Conservation (phyloP, 2,888 invertebrate genomes). For the Beris morrisii region DNA sequence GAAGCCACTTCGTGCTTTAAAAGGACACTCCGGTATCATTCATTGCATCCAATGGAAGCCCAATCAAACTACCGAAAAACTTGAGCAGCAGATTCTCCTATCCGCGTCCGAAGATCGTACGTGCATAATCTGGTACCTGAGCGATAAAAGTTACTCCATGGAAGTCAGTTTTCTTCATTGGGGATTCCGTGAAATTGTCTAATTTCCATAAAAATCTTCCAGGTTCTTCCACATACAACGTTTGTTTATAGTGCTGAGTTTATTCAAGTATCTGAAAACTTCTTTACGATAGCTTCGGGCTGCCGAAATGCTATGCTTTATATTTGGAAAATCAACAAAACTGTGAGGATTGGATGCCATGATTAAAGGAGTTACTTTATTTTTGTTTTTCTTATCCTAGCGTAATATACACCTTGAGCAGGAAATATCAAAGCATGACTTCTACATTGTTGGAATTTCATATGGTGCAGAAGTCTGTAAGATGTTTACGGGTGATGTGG, state of each 20-base stretch:
- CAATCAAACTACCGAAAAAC: background rate
- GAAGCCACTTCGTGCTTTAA: conserved; percentile 10
- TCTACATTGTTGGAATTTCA: conserved; percentile 25
- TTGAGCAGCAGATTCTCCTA: conserved; percentile 20
- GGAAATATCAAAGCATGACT: conserved; percentile 23
- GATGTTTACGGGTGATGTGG: conserved; percentile 27
- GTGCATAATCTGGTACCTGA: conserved; percentile 33
- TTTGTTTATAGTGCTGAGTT: conserved; percentile 27
- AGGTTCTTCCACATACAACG: conserved; percentile 33
- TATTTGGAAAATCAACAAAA: conserved; percentile 20
- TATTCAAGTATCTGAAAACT: background rate
- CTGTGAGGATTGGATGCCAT: background rate
- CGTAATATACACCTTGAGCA: conserved; percentile 19
- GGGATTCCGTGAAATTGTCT: background rate
- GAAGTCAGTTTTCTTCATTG: conserved; percentile 11
- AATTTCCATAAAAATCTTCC: background rate
- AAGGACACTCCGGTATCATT: conserved; percentile 25
- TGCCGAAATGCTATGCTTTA: conserved; percentile 27
- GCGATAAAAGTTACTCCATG: conserved; percentile 19
- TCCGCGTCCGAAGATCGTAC: conserved; percentile 34
- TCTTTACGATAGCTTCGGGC: conserved; percentile 21
- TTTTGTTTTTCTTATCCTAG: conserved; percentile 1
- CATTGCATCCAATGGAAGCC: conserved; percentile 30
- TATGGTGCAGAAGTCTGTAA: conserved; percentile 7
- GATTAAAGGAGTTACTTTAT: conserved; percentile 19